Evolutionary conservation across 2,888 invertebrate genomes (phyloP), one percentile per base, ranked within the genome.

Genomic region (Leptogaster cylindrica): DNA sequence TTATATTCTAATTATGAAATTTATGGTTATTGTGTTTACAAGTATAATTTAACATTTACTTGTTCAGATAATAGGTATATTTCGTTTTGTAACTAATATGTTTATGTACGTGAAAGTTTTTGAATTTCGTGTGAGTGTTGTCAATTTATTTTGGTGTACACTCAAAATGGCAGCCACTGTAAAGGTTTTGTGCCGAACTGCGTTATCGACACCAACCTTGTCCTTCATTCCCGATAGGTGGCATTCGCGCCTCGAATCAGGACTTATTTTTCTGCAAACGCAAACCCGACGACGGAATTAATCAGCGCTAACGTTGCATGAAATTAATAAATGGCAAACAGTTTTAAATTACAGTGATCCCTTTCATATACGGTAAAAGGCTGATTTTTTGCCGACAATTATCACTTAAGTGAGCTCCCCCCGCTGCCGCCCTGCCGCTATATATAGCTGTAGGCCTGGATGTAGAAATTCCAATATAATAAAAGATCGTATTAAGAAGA

Each of bases 401-500:
- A 64, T 65, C 51, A 41, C 58, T 58, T 25, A 23, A 23, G 23
- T 23, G 23, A 33, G 12, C 48, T 46, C 14, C 48, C 23, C 28
- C 48, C 46, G 27, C 50, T 14, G n/a, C 14, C 39, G 39, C 25
- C 36, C 18, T 16, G 36, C 18, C 36, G 31, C 48, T 48, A 64
- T 33, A 50, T 64, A 33, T 64, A 64, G 48, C 44, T 14, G n/a
- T 8, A 20, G 12, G 8, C 18, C n/a, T 18, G 16, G 64, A 65
- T 52, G 65, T 41, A 52, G 74, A 77, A 74, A 78, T 78, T 77
- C 76, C 79, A 77, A 77, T 77, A 77, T 77, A 77, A 78, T 77
- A 78, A 78, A 77, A 77, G 75, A 75, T 75, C 75, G 75, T 77
- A 78, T 79, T 78, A 76, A 79, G 77, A 77, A 73, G 77, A 77